These are phyloP conservation scores for Heliothis subflexa DNA, from an alignment of 1,140 invertebrate species.

Conservation along the genomic window DNA sequence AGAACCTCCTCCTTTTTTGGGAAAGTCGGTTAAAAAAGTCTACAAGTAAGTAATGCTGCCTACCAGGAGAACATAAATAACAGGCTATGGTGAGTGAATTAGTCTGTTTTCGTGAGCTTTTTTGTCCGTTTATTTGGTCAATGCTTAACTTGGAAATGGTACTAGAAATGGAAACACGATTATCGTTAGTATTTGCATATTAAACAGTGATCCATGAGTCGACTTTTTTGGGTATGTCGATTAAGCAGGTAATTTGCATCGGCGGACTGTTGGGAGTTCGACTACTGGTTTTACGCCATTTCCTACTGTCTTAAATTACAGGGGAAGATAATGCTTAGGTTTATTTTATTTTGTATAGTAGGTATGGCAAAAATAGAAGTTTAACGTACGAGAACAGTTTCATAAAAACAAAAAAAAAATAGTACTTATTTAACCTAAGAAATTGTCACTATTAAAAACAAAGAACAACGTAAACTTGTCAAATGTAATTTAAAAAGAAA, in stretches of 20 bases:
- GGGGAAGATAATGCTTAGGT: no score
- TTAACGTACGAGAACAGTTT: no score
- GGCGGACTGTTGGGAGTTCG: no score
- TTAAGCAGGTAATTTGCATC: not conserved
- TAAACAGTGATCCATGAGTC: not conserved
- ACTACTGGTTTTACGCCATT: no score
- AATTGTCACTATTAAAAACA: not conserved
- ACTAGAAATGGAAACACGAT: not conserved
- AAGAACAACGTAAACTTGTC: not conserved
- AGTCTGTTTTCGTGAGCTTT: slow-evolving; percentile 36
- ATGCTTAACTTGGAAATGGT: not conserved
- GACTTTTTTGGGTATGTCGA: not conserved
- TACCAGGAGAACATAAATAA: slow-evolving; percentile 35
- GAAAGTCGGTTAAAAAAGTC: no score
- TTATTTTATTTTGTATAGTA: not conserved
- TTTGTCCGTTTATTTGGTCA: slow-evolving; percentile 26
- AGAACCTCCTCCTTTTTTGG: no score
- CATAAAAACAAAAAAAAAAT: no score
- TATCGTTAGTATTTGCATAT: slow-evolving; percentile 10
- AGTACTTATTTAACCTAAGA: not conserved
- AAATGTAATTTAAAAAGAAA: slow-evolving; percentile 8
- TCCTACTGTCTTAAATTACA: no score
- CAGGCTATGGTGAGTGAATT: slow-evolving; percentile 41
- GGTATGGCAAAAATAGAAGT: not conserved
- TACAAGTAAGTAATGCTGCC: slow-evolving; percentile 21